Percentiles rank a stretch among this genome's conserved stretches.
Evolutionary conservation across 2,113 vertebrate species (phyloP).

Genomic region (Myiozetetes cayanensis): DNA sequence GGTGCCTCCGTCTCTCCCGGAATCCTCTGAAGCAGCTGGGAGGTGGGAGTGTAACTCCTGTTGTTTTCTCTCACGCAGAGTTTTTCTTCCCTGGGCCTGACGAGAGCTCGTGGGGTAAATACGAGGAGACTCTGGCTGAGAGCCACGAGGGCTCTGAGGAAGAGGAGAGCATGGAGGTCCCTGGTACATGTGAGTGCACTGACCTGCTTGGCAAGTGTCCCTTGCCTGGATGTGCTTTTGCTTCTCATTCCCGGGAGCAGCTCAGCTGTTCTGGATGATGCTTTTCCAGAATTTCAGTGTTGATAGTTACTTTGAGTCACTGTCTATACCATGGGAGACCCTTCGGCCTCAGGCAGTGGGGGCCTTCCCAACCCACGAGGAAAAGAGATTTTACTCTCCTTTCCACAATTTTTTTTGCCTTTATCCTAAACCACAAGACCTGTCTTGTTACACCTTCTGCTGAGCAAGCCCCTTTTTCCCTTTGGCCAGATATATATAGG

Average conservation of each 20-base stretch:
- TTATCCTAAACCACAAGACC: neutral
- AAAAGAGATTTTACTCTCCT: neutral
- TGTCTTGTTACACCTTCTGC: neutral
- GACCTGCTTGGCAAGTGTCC: neutral
- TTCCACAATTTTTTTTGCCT: neutral
- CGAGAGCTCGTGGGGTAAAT: constrained; percentile 72
- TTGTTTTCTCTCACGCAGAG: constrained; percentile 1
- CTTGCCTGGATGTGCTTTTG: neutral
- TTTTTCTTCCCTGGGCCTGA: constrained; percentile 70
- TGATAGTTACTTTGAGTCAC: neutral
- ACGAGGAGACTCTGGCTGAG: constrained; percentile 68
- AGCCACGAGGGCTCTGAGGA: constrained; percentile 67
- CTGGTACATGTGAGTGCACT: constrained; percentile 58
- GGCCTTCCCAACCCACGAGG: neutral
- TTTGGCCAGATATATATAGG: neutral
- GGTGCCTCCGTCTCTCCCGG: accelerated
- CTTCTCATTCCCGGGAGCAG: neutral
- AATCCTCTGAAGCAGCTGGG: neutral
- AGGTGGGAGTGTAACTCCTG: neutral
- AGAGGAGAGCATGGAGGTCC: constrained; percentile 61
- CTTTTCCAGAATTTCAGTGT: neutral
- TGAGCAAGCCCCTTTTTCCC: neutral
- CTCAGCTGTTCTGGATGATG: neutral
- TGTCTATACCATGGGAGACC: accelerated
- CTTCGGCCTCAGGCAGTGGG: neutral